phyloP scores from a whole-genome alignment of 2,888 invertebrate genomes.

The Oscheius sp. region DNA sequence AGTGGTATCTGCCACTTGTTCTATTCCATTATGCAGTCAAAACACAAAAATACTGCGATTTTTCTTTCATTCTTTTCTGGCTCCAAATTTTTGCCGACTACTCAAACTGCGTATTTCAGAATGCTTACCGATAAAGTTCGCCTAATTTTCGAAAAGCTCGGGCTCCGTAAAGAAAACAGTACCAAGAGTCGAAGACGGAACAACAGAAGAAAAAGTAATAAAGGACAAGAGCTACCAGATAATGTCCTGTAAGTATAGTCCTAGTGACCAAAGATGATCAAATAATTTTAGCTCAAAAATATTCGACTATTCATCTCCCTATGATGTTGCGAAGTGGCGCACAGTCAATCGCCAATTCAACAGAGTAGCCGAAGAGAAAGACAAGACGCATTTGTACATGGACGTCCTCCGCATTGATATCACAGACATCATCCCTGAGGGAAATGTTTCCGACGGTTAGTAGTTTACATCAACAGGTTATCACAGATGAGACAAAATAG shows the following conservation, averaged over 20 bases:
- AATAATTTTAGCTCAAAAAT: slow-evolving; percentile 45
- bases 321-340: slow-evolving; percentile 49
- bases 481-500: neutral
- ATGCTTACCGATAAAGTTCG: slow-evolving; percentile 27
- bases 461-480: slow-evolving; percentile 1
- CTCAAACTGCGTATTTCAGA: neutral
- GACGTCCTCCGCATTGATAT: slow-evolving; percentile 53
- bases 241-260: slow-evolving; percentile 26
- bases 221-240: slow-evolving; percentile 27
- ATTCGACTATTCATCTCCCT: slow-evolving; percentile 49
- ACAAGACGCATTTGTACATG: slow-evolving; percentile 44
- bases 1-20: too few relatives aligned
- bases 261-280: neutral
- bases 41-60: too few relatives aligned
- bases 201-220: slow-evolving; percentile 16
- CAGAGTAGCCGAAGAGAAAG: slow-evolving; percentile 43
- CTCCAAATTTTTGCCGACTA: too few relatives aligned
- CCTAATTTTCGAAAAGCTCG: slow-evolving; percentile 31
- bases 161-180: slow-evolving; percentile 7
- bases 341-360: slow-evolving; percentile 47
- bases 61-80: too few relatives aligned
- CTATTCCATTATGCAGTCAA: too few relatives aligned
- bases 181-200: slow-evolving; percentile 17
- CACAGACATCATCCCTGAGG: slow-evolving; percentile 43
- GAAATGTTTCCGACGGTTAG: slow-evolving; percentile 38